Percentiles rank a stretch among this genome's conserved stretches.
Conservation (phyloP, 92 coral and sea anemone species). For the Palythoa caribaeorum region DNA sequence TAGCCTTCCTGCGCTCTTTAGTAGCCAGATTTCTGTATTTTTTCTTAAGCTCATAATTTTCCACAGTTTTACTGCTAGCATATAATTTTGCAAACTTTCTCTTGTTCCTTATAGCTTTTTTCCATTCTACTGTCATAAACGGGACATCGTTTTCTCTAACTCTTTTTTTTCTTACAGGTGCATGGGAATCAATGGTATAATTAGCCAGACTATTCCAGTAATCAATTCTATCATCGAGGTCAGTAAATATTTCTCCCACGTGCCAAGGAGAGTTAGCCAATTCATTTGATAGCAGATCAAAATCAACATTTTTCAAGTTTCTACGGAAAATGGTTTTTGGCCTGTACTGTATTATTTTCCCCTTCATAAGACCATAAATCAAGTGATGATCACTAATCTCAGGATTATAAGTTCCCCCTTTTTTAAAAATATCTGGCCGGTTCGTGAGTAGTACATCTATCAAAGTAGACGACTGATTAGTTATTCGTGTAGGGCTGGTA, state of each 20-base stretch:
- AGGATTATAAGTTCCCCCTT: conserved; percentile 17
- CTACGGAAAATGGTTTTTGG: conserved; percentile 38
- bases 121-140: conserved; percentile 31
- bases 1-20: conserved; percentile 50
- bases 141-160: conserved; percentile 50
- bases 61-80: conserved; percentile 34
- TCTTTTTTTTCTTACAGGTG: conserved; percentile 54
- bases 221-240: too few species aligned
- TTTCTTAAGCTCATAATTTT: too few species aligned
- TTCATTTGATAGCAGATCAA: conserved; percentile 45
- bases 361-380: conserved; percentile 42
- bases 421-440: conserved; percentile 42
- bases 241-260: conserved; percentile 5
- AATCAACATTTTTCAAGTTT: not conserved
- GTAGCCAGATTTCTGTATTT: conserved; percentile 32
- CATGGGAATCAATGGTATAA: conserved; percentile 32
- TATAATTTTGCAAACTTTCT: conserved; percentile 32
- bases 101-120: too few species aligned
- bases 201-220: not conserved
- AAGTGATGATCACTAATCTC: conserved; percentile 13
- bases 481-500: conserved; percentile 36
- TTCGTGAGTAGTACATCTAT: conserved; percentile 42
- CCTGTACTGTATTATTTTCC: conserved; percentile 16
- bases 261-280: conserved; percentile 50
- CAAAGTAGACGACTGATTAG: conserved; percentile 40